Conservation (phyloP, 2,797 vertebrate genomes). For the Pyrocephalus nanus region DNA sequence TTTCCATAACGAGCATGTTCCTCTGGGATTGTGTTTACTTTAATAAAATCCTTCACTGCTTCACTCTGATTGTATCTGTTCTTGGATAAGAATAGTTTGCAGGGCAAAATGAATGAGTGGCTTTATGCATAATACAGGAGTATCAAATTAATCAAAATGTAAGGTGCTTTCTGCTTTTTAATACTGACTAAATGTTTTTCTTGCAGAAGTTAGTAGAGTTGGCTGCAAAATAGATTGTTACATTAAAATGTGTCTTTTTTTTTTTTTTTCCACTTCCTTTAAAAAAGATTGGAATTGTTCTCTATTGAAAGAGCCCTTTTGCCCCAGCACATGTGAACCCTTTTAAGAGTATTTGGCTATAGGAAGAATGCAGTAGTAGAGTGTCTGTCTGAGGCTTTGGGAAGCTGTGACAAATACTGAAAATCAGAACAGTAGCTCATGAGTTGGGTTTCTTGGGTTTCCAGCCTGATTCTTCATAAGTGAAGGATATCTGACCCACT, state of each 20-base stretch:
- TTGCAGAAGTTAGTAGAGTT: constrained; percentile 6
- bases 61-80: constrained; percentile 43
- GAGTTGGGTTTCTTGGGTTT: background rate
- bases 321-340: fast-evolving
- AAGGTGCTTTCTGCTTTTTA: constrained; percentile 53
- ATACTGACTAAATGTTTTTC: constrained; percentile 52
- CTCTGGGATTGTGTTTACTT: constrained; percentile 58
- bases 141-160: constrained; percentile 68
- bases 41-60: constrained; percentile 61
- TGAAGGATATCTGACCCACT: background rate
- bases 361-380: background rate
- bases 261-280: background rate
- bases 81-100: constrained; percentile 59
- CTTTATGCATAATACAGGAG: constrained; percentile 53
- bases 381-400: background rate
- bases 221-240: background rate
- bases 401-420: background rate
- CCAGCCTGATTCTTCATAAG: background rate
- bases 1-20: constrained; percentile 36
- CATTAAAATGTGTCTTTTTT: background rate
- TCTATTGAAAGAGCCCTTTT: background rate
- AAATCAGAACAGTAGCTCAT: background rate
- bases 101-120: constrained; percentile 53
- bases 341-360: background rate
- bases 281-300: background rate